Percentiles rank a stretch among this genome's conserved stretches.
phyloP scores from a whole-genome alignment of 2,113 vertebrate genomes.

The Prinia subflava region DNA sequence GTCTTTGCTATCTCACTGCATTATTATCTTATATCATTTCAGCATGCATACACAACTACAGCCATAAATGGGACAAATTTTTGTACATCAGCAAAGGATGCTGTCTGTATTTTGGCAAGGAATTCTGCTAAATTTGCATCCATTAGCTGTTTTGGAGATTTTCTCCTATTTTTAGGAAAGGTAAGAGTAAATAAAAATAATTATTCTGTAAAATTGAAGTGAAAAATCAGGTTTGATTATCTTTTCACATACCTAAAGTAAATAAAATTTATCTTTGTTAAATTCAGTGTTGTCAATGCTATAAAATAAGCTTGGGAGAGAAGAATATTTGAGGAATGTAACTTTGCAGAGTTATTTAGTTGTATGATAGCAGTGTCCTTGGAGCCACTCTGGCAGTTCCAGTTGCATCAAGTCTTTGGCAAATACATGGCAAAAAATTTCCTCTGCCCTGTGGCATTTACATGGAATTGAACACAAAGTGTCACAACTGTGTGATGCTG shows the following conservation, averaged over 20 bases:
- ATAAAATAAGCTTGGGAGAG: not conserved
- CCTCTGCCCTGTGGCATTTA: not conserved
- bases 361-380: not conserved
- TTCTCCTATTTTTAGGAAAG: slow-evolving; percentile 79
- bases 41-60: slow-evolving; percentile 73
- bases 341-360: not conserved
- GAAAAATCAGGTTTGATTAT: not conserved
- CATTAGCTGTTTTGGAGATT: slow-evolving; percentile 69
- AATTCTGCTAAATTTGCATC: slow-evolving; percentile 58
- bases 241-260: not conserved
- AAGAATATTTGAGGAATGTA: not conserved
- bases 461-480: not conserved
- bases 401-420: not conserved
- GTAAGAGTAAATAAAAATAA: slow-evolving; percentile 43
- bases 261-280: not conserved
- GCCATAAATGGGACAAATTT: slow-evolving; percentile 79
- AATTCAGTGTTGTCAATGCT: not conserved
- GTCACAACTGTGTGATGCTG: not conserved
- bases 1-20: not conserved
- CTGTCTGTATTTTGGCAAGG: slow-evolving; percentile 57
- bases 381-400: not conserved
- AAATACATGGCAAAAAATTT: not conserved
- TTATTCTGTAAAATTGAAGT: not conserved
- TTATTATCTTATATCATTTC: slow-evolving; percentile 36
- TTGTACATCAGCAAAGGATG: slow-evolving; percentile 74